A percentile compares a stretch with the other conserved stretches of the same genome.
Evolutionary conservation across 2,113 vertebrate species (phyloP).

Genomic region (Hippocampus abdominalis): DNA sequence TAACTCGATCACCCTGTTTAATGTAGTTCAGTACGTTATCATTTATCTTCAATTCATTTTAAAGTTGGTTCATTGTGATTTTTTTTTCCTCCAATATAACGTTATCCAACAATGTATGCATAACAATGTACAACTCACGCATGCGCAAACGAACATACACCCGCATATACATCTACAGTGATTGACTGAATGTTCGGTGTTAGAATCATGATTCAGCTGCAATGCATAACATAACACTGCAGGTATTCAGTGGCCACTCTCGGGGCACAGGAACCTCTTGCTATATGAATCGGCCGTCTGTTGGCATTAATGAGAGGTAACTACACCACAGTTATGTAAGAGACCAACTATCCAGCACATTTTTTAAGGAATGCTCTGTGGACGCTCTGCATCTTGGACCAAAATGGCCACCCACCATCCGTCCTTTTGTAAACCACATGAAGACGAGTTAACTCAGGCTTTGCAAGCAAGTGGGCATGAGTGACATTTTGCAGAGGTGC

Average conservation of each 20-base stretch:
- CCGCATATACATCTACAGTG: neutral
- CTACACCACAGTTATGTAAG: conserved; percentile 71
- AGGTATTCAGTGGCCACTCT: conserved; percentile 58
- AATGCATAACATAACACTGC: conserved; percentile 59
- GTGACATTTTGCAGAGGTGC: conserved; percentile 27
- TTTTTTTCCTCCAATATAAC: neutral
- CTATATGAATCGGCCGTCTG: conserved; percentile 65
- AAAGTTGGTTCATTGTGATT: too few species aligned
- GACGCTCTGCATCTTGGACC: conserved; percentile 43
- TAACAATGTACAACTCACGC: conserved; percentile 11
- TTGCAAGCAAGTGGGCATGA: conserved; percentile 29
- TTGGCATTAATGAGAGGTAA: conserved; percentile 69
- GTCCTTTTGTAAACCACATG: conserved; percentile 67
- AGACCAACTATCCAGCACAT: conserved; percentile 61
- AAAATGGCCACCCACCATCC: conserved; percentile 62
- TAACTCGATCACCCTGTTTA: neutral
- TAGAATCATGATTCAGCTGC: conserved; percentile 62
- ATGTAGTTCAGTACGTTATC: neutral
- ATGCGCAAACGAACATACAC: neutral
- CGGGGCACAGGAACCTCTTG: conserved; percentile 52
- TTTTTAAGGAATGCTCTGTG: conserved; percentile 59
- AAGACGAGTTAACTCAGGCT: conserved; percentile 40
- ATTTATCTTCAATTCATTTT: neutral
- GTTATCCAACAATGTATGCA: neutral
- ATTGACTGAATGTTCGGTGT: conserved; percentile 37